Evolutionary conservation across 1,140 invertebrate species (phyloP), one percentile per base, ranked within the genome.

Genomic region (Achroia grisella): DNA sequence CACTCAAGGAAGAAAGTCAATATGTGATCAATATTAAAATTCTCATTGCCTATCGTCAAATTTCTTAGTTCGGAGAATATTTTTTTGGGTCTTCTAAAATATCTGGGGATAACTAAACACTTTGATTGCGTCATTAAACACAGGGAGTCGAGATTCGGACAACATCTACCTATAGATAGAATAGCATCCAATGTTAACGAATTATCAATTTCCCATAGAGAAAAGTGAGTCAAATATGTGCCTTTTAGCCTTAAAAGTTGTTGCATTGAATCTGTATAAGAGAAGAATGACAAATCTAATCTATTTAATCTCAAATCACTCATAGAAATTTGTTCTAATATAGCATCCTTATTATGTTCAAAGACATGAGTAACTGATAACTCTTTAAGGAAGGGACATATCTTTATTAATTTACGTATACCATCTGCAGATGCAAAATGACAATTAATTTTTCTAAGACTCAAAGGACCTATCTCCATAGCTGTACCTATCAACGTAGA

Each of bases 281-380:
- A 78, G 48, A 86, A 86, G 54, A 83, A 87, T 1, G 80, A 84
- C 30, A 86, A 64, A 50, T 84, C 71, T 34, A 87, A 65, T 36
- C 68, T 71, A 48, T 55, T 61, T 33, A 87, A 56, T 32, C 65
- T 55, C 11, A 83, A 56, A 41, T 87, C 71, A 40, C 80, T 86
- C 8, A 47, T 36, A 0, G 71, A 54, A 37, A 87, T 72, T 45
- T 82, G 71, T 29, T 83, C 68, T 23, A 87, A 54, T 36, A 87
- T 76, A 14, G 60, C 68, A 44, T 87, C 81, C 51, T 80, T 86
- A 44, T 83, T 74, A 33, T 74, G 68, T 17, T 71, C 64, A 0
- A 73, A 79, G 12, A 86, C 64, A 62, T 85, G 75, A 23, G 82
- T 86, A 0, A 87, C 60, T 2, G 76, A 83, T 10, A 87, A 50